Evolutionary conservation across 2,888 invertebrate genomes (phyloP), one percentile per base, ranked within the genome.

Genomic region (Labia minor): DNA sequence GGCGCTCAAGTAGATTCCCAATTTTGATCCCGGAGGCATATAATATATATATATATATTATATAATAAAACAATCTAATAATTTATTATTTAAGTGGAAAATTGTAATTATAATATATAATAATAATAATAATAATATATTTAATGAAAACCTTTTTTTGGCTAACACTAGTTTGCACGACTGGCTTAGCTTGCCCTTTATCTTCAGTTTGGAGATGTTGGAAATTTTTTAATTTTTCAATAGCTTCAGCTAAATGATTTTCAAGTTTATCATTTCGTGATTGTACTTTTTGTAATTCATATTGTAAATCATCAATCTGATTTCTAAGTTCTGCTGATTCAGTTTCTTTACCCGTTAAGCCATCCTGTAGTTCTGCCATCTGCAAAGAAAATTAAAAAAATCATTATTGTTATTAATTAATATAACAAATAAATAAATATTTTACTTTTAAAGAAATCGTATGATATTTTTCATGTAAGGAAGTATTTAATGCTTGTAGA

Each of bases 271-370:
- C 94, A 76, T 94, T 94, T 65, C 93, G 84, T 37, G 89, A 88
- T 62, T 90, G 84, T 1, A 92, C 88, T 82, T 94, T 94, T 74
- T 90, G 85, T 63, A 93, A 77, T 75, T 95, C 95, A 74, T 95
- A 98, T 76, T 95, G 95, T 66, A 96, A 79, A 77, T 98, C 98
- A 74, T 98, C 97, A 64, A 96, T 89, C 80, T 96, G 94, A 78
- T 96, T 97, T 76, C 92, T 89, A 66, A 96, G 80, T 77, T 98
- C 97, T 0, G 95, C 97, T 69, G 89, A 91, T 80, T 95, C 91
- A 0, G 96, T 96, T 78, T 97, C 96, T 72, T 92, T 87, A 14
- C 92, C 92, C 65, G 91, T 92, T 65, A 94, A 84, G 0, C 90
- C 88, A 75, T 95, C 94, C 77, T 92, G 90, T 26, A 92, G 76